Conservation (phyloP, 2,888 invertebrate genomes). For the Stenolophus ochropezus region DNA sequence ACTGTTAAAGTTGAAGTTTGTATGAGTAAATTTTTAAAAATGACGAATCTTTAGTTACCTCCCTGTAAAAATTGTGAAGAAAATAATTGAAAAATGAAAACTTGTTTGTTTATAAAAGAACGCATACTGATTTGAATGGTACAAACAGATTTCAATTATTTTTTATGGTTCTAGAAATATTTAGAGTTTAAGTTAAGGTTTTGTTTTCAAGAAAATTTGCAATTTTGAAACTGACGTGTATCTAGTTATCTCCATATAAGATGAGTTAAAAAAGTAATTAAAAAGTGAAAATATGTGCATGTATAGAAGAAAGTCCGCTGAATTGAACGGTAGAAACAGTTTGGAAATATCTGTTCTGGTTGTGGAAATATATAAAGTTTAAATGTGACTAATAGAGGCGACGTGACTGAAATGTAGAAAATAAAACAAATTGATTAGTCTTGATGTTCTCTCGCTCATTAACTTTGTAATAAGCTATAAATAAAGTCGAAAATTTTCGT, state of each 20-base stretch:
- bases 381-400: neutral
- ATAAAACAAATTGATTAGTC: conserved; percentile 14
- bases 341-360: neutral
- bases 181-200: neutral
- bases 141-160: neutral
- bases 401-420: conserved; percentile 18
- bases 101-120: neutral
- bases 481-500: conserved; percentile 29
- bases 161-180: neutral
- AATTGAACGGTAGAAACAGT: neutral
- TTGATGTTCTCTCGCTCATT: conserved; percentile 27
- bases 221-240: neutral
- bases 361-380: neutral
- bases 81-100: neutral
- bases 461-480: conserved; percentile 33
- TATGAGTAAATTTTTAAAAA: neutral
- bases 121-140: neutral
- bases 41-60: neutral
- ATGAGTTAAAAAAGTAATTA: neutral
- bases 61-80: neutral
- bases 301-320: neutral
- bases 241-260: neutral
- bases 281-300: neutral
- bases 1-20: neutral
- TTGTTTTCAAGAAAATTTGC: too few species aligned